phyloP scores from a whole-genome alignment of 2,888 invertebrate species.

The Drosophila mettleri region DNA sequence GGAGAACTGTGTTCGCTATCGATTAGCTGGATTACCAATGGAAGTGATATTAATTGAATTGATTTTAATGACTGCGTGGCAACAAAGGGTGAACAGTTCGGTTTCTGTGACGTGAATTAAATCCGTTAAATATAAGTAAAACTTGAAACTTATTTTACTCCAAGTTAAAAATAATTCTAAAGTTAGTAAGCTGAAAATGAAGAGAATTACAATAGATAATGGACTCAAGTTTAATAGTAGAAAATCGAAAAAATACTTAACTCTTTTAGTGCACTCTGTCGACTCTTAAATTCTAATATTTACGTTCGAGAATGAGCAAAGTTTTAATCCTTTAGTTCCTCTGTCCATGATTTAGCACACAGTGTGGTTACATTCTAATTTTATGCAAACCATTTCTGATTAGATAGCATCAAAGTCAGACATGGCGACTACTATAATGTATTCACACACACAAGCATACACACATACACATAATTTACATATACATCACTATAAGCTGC shows the following conservation, averaged over 20 bases:
- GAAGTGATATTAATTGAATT: background rate
- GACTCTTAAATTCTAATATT: background rate
- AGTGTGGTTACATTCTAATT: conserved; percentile 13
- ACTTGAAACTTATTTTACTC: no score
- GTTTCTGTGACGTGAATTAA: background rate
- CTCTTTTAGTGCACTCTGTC: background rate
- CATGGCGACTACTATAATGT: background rate
- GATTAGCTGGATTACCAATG: conserved; percentile 32
- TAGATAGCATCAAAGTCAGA: background rate
- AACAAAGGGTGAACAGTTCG: background rate
- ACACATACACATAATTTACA: background rate
- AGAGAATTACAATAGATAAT: background rate
- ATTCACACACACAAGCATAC: background rate
- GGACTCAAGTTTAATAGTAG: background rate
- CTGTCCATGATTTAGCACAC: no score
- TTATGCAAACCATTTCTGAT: conserved; percentile 17
- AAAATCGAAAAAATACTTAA: background rate
- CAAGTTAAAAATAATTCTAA: no score
- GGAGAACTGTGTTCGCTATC: conserved; percentile 49
- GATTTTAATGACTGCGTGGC: background rate
- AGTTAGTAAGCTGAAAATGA: background rate
- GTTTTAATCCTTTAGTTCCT: background rate
- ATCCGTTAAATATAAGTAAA: no score
- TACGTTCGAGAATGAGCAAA: no score
- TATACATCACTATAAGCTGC: background rate